Evolutionary conservation across 2,888 invertebrate species (phyloP).

Genomic region (Siphonodentalium dalli): DNA sequence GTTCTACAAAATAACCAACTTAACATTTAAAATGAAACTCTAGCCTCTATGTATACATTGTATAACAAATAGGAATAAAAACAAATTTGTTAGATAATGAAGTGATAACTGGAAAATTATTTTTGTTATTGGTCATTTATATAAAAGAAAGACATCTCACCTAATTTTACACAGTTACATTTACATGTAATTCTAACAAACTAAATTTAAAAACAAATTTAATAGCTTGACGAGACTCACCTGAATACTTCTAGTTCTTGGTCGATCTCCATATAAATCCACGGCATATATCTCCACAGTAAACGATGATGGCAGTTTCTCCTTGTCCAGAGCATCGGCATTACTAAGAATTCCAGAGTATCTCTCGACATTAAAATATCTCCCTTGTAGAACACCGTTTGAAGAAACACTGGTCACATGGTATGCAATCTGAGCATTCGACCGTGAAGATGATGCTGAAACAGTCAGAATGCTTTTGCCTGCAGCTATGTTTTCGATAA

Average conservation of each 20-base stretch:
- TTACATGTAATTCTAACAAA: too few relatives aligned
- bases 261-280: constrained; percentile 38
- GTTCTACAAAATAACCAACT: too few relatives aligned
- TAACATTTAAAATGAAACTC: too few relatives aligned
- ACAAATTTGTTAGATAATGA: too few relatives aligned
- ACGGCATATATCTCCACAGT: constrained; percentile 53
- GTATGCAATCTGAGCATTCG: constrained; percentile 75
- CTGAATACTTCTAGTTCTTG: constrained; percentile 46
- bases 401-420: constrained; percentile 77
- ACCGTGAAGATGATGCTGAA: constrained; percentile 51
- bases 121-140: too few relatives aligned
- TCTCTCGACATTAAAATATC: constrained; percentile 45
- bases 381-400: constrained; percentile 64
- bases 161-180: too few relatives aligned
- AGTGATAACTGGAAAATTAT: neutral
- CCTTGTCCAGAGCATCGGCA: constrained; percentile 43
- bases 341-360: constrained; percentile 44
- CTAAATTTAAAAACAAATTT: neutral
- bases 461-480: constrained; percentile 86
- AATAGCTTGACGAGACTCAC: constrained; percentile 36
- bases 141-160: too few relatives aligned
- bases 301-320: constrained; percentile 44
- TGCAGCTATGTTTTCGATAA: constrained; percentile 87
- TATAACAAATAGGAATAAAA: too few relatives aligned
- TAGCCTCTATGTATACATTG: too few relatives aligned